These are phyloP conservation scores for Prosopocoilus inquinatus DNA, from an alignment of 2,888 invertebrate species.

Conservation along the genomic window DNA sequence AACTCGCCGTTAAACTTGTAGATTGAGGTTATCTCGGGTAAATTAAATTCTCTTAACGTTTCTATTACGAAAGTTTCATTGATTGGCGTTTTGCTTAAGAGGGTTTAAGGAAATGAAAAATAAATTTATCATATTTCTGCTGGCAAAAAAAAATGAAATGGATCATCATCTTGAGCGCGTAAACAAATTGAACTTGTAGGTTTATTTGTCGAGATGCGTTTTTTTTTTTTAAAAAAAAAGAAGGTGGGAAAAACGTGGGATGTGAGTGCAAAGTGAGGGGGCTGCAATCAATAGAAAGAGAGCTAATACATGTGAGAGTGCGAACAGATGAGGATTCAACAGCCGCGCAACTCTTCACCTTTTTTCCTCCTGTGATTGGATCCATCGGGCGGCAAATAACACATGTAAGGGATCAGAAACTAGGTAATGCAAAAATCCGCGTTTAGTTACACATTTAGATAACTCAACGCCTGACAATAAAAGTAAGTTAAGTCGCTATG, in stretches of 20 bases:
- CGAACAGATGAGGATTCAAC: slow-evolving; percentile 46
- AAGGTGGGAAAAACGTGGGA: background rate
- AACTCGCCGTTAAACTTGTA: too few species aligned
- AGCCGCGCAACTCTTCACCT: slow-evolving; percentile 61
- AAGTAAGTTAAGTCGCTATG: background rate
- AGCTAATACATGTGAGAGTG: slow-evolving; percentile 51
- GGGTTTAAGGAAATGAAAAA: too few species aligned
- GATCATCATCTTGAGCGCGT: slow-evolving; percentile 1
- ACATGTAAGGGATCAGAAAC: slow-evolving; percentile 51
- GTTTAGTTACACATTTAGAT: slow-evolving; percentile 36
- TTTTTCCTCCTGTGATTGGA: slow-evolving; percentile 60
- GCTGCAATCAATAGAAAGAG: slow-evolving; percentile 24
- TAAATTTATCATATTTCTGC: too few species aligned
- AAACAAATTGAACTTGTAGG: background rate
- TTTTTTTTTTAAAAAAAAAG: too few species aligned
- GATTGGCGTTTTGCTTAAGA: too few species aligned
- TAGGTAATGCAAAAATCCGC: slow-evolving; percentile 45
- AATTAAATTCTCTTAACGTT: too few species aligned
- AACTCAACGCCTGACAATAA: slow-evolving; percentile 4
- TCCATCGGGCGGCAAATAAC: slow-evolving; percentile 51
- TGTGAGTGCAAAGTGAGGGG: slow-evolving; percentile 4
- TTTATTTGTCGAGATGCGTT: background rate
- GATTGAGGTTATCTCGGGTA: too few species aligned
- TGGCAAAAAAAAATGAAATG: background rate
- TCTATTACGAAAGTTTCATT: too few species aligned